Conservation (phyloP, 2,113 vertebrate genomes). For the Microtus montanus region DNA sequence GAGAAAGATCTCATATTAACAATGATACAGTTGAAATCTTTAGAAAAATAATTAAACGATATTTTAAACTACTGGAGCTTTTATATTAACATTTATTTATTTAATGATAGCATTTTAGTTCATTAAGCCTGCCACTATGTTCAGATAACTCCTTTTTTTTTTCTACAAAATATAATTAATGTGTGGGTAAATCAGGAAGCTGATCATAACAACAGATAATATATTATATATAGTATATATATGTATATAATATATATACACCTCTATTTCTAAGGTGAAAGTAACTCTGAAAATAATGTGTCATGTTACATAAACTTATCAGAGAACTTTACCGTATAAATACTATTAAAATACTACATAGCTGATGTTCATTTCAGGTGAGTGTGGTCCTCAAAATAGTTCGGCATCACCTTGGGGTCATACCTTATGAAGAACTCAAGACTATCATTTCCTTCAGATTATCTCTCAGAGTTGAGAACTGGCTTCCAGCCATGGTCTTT, state of each 20-base stretch:
- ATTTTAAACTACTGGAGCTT: background rate
- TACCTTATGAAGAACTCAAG: background rate
- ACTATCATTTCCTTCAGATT: background rate
- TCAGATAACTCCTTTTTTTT: background rate
- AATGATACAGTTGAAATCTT: background rate
- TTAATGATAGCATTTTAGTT: background rate
- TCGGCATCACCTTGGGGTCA: background rate
- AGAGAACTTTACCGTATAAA: background rate
- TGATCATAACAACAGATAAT: background rate
- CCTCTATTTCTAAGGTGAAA: slow-evolving; percentile 25
- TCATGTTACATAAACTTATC: background rate
- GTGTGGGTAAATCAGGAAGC: background rate
- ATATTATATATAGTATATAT: background rate
- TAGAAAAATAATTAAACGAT: background rate
- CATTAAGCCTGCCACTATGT: background rate
- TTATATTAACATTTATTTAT: background rate
- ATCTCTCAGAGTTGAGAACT: background rate
- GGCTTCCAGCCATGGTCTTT: background rate
- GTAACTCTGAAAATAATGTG: background rate
- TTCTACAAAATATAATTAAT: background rate
- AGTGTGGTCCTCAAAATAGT: background rate
- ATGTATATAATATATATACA: background rate
- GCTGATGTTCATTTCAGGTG: background rate
- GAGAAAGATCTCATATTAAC: background rate
- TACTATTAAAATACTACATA: background rate